phyloP scores from a whole-genome alignment of 2,113 vertebrate genomes.

The Heterotis niloticus region DNA sequence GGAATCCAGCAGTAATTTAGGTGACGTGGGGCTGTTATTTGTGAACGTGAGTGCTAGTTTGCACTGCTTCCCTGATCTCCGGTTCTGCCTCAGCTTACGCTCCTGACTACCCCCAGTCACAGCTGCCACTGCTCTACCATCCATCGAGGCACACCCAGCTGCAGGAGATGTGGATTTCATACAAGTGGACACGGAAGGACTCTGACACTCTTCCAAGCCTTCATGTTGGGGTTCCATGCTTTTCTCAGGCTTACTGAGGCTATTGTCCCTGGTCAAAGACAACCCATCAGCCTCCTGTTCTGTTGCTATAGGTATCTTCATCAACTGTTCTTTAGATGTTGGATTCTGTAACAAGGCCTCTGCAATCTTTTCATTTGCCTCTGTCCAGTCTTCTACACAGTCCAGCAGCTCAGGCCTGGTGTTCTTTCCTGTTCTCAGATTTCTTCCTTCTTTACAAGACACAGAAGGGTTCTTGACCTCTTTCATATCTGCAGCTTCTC shows the following conservation, averaged over 20 bases:
- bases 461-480: not conserved
- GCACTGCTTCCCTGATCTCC: slow-evolving; percentile 64
- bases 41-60: slow-evolving; percentile 77
- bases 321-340: not conserved
- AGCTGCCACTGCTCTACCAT: slow-evolving; percentile 31
- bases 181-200: not conserved
- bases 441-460: not conserved
- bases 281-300: slow-evolving; percentile 35
- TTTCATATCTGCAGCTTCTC: slow-evolving; percentile 11
- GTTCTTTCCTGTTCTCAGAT: slow-evolving; percentile 17
- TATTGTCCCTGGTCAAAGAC: slow-evolving; percentile 18
- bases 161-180: slow-evolving; percentile 15
- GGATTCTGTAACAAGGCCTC: slow-evolving; percentile 44
- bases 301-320: not conserved
- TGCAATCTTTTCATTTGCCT: slow-evolving; percentile 45
- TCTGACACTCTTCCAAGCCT: not conserved
- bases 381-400: slow-evolving; percentile 65
- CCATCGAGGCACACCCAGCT: slow-evolving; percentile 35
- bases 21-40: slow-evolving; percentile 51
- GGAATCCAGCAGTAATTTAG: slow-evolving; percentile 16
- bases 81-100: slow-evolving; percentile 56
- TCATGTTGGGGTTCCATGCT: slow-evolving; percentile 28
- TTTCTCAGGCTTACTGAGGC: slow-evolving; percentile 3
- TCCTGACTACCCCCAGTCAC: slow-evolving; percentile 43
- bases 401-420: slow-evolving; percentile 51